These are phyloP conservation scores for Eudyptes chrysolophus DNA, from an alignment of 2,113 vertebrate species.

Conservation along the genomic window DNA sequence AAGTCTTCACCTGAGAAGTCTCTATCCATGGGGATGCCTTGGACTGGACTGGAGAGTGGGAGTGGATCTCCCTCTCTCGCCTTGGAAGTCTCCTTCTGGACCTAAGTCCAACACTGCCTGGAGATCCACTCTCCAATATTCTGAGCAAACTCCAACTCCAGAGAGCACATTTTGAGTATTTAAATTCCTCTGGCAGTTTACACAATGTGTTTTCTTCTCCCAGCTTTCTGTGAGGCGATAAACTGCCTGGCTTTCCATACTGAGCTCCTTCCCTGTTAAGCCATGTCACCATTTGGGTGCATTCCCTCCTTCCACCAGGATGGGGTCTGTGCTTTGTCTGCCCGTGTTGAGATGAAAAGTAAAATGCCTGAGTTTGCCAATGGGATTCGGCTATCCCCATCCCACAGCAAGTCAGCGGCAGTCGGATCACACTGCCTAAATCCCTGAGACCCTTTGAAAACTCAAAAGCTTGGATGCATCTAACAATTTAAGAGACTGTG, in stretches of 20 bases:
- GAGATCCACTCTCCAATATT: background rate
- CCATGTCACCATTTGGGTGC: background rate
- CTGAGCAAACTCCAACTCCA: background rate
- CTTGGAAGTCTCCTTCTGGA: background rate
- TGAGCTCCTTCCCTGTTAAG: background rate
- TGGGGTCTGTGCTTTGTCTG: fast-evolving
- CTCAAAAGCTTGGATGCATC: background rate
- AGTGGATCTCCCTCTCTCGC: background rate
- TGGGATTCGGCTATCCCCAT: background rate
- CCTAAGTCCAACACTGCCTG: background rate
- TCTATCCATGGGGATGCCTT: background rate
- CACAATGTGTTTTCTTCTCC: background rate
- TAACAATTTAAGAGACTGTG: background rate
- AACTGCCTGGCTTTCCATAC: background rate
- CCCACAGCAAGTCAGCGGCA: background rate
- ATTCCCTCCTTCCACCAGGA: background rate
- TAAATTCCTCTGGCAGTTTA: background rate
- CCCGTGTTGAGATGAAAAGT: background rate
- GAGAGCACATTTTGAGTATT: background rate
- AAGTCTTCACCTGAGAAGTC: background rate
- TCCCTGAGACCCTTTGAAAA: background rate
- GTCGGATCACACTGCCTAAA: background rate
- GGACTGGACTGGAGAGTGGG: too few relatives aligned
- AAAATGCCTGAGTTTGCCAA: background rate
- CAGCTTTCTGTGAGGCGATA: fast-evolving